phyloP scores from a whole-genome alignment of 2,888 invertebrate species.

The Calephelis perditalis region DNA sequence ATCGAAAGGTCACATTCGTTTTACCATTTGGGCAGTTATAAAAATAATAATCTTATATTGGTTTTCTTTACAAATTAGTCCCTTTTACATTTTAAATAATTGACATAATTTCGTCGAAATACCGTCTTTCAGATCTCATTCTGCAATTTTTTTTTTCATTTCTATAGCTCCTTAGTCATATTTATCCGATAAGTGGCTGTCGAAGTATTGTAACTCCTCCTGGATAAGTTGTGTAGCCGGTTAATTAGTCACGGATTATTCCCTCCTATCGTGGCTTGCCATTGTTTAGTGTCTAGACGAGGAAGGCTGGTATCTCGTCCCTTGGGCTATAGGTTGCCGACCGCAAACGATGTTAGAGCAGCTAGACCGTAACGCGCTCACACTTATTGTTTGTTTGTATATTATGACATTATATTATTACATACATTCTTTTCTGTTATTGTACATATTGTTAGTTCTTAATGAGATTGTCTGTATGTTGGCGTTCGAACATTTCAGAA shows the following conservation, averaged over 20 bases:
- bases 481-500: no score
- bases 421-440: neutral
- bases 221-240: neutral
- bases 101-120: no score
- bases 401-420: constrained; percentile 36
- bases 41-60: no score
- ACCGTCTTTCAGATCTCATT: no score
- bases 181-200: no score
- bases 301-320: constrained; percentile 51
- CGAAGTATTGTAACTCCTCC: neutral
- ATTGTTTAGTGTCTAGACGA: constrained; percentile 54
- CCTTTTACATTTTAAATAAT: no score
- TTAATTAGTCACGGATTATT: constrained; percentile 9
- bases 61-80: no score
- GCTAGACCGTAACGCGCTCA: constrained; percentile 51
- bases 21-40: no score
- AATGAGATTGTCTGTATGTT: no score
- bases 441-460: constrained; percentile 1
- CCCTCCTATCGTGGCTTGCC: constrained; percentile 17
- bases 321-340: constrained; percentile 56
- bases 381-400: constrained; percentile 23
- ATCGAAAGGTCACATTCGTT: no score
- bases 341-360: constrained; percentile 62
- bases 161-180: no score
- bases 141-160: no score